These are phyloP conservation scores for Crambe crambe DNA, from an alignment of 37 sponge, comb jelly and placozoan species.

Conservation along the genomic window DNA sequence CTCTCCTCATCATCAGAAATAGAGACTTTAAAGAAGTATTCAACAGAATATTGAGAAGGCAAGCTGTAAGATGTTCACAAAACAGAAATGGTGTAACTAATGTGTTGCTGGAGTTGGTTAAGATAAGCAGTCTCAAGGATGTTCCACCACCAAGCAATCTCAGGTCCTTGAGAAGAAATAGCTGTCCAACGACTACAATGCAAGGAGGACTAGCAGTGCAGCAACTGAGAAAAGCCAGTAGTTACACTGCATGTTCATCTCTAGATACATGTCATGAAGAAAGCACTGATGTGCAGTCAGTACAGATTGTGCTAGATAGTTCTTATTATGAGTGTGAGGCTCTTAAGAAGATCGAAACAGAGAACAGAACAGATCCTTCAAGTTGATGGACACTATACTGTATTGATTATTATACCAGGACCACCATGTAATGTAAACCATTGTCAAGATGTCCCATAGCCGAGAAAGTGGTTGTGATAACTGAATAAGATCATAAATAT, in stretches of 20 bases:
- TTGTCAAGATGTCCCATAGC: too few relatives aligned
- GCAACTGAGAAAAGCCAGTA: neutral
- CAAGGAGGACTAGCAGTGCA: neutral
- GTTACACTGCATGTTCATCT: neutral
- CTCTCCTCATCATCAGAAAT: conserved; percentile 33
- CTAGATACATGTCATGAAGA: neutral
- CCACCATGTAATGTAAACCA: too few relatives aligned
- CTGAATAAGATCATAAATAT: too few relatives aligned
- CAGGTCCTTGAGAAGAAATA: neutral
- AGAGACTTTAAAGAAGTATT: conserved; percentile 12
- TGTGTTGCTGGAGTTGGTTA: too few relatives aligned
- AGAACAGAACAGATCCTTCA: too few relatives aligned
- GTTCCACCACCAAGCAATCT: neutral
- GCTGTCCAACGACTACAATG: neutral
- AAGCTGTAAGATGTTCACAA: neutral
- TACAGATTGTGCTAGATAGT: too few relatives aligned
- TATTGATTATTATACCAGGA: too few relatives aligned
- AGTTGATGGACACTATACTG: too few relatives aligned
- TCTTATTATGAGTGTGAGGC: too few relatives aligned
- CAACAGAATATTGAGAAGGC: neutral
- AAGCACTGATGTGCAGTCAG: neutral
- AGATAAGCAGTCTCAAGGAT: neutral
- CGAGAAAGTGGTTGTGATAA: too few relatives aligned
- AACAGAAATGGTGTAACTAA: neutral
- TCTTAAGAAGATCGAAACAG: too few relatives aligned